phyloP scores from a whole-genome alignment of 1,140 invertebrate genomes.

The Drosophila teissieri region DNA sequence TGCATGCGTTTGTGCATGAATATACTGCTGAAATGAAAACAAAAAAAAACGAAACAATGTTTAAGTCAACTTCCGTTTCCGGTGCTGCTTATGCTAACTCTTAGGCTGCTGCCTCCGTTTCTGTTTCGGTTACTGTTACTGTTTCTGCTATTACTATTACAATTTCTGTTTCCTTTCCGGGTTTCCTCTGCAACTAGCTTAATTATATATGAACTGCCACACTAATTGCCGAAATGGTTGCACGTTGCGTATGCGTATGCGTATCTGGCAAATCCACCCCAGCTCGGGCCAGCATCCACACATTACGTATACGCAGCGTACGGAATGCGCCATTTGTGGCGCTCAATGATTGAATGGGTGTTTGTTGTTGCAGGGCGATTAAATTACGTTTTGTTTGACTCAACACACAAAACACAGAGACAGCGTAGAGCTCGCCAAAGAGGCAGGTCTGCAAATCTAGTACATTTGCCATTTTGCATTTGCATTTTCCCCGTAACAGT shows the following conservation, averaged over 20 bases:
- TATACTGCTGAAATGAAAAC: conserved; percentile 11
- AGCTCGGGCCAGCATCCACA: background rate
- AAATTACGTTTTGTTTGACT: conserved; percentile 67
- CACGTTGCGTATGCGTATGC: conserved; percentile 52
- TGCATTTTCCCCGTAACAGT: conserved; percentile 73
- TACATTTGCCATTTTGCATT: conserved; percentile 71
- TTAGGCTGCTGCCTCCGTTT: conserved; percentile 1
- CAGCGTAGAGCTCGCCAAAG: background rate
- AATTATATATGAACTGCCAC: conserved; percentile 46
- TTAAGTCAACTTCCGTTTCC: conserved; percentile 39
- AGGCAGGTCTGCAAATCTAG: conserved; percentile 33
- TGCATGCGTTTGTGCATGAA: conserved; percentile 33
- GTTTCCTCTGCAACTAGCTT: conserved; percentile 28
- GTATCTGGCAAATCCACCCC: background rate
- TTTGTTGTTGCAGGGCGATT: conserved; percentile 55
- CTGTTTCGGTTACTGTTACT: background rate
- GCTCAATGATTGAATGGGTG: conserved; percentile 54
- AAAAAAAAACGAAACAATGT: conserved; percentile 7
- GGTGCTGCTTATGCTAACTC: conserved; percentile 36
- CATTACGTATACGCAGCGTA: conserved; percentile 36
- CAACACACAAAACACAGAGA: conserved; percentile 15
- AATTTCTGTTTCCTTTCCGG: conserved; percentile 34
- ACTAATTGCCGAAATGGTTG: conserved; percentile 55
- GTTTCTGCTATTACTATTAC: conserved; percentile 12
- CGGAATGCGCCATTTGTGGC: conserved; percentile 49